phyloP scores from a whole-genome alignment of 2,797 vertebrate species.

The Apodemus agrarius region DNA sequence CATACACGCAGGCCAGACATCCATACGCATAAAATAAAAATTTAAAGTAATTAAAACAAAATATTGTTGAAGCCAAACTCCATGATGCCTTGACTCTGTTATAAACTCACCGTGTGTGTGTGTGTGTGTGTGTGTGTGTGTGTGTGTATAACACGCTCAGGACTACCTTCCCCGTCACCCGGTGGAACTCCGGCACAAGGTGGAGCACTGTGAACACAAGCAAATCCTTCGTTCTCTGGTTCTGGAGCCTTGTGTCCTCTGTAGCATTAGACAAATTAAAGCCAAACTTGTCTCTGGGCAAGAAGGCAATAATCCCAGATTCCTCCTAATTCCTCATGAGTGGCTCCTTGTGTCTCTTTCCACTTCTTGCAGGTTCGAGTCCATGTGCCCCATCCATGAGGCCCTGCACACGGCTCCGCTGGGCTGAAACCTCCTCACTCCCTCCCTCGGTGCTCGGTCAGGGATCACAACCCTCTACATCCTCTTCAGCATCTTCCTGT shows the following conservation, averaged over 20 bases:
- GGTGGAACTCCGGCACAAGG: neutral
- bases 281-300: neutral
- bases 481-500: neutral
- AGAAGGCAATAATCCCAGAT: neutral
- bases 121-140: too few species aligned
- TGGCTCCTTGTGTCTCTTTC: neutral
- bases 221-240: neutral
- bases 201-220: neutral
- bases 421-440: neutral
- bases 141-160: too few species aligned
- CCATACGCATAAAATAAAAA: neutral
- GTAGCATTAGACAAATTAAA: constrained; percentile 19
- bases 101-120: neutral
- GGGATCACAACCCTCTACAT: neutral
- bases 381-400: neutral
- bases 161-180: neutral
- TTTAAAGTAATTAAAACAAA: neutral
- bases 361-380: neutral
- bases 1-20: neutral
- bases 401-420: too few species aligned
- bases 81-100: neutral
- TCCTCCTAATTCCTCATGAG: neutral
- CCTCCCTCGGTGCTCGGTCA: neutral
- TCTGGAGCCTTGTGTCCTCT: neutral
- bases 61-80: neutral